Evolutionary conservation across 2,113 vertebrate genomes (phyloP).

Genomic region (Muscicapa adusta): DNA sequence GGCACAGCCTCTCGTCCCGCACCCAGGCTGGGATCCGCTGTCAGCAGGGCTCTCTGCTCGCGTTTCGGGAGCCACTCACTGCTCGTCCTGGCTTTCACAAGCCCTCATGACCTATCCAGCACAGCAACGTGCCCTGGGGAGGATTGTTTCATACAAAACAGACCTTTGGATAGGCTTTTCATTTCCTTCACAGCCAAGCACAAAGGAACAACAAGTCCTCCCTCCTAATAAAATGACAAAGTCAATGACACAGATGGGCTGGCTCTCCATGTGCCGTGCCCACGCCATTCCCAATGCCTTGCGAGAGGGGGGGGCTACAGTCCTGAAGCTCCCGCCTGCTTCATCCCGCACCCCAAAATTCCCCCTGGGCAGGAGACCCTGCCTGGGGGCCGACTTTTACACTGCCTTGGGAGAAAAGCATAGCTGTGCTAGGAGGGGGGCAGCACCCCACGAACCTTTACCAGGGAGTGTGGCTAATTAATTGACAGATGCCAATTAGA

Average conservation of each 20-base stretch:
- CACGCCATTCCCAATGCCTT: neutral
- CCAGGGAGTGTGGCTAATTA: neutral
- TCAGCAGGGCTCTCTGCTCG: neutral
- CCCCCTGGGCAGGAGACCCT: rapidly evolving
- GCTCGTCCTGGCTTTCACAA: slow-evolving; percentile 14
- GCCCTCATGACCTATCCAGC: slow-evolving; percentile 23
- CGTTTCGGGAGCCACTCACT: neutral
- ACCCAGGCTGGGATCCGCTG: neutral
- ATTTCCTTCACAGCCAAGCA: slow-evolving; percentile 39
- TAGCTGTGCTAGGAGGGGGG: rapidly evolving
- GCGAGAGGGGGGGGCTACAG: neutral
- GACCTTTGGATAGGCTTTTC: slow-evolving; percentile 50
- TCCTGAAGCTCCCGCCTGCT: neutral
- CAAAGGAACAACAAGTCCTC: slow-evolving; percentile 35
- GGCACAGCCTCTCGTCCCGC: neutral
- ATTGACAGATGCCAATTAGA: neutral
- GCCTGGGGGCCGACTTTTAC: neutral
- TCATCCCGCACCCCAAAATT: neutral
- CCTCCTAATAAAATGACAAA: slow-evolving; percentile 10
- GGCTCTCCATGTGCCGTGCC: neutral
- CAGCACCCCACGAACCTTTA: neutral
- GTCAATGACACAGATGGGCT: neutral
- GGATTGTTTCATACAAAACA: slow-evolving; percentile 44
- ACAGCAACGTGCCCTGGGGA: slow-evolving; percentile 32
- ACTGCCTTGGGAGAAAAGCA: no score